Evolutionary conservation across 1,140 invertebrate genomes (phyloP), one percentile per base, ranked within the genome.

Genomic region (Rhizoglyphus robini): DNA sequence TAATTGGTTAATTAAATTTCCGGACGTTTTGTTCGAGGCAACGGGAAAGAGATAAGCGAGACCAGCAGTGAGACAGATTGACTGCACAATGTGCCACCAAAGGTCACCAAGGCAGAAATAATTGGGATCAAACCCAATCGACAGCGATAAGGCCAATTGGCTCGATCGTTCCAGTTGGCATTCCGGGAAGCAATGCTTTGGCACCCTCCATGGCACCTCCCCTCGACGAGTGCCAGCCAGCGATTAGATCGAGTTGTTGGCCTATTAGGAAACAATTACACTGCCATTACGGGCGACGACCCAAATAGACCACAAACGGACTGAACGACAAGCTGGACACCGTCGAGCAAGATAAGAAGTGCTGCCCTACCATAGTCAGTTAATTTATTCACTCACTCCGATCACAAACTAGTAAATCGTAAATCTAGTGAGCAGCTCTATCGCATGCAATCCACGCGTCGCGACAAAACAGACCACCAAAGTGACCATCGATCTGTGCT

Each of bases 261-360:
- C 41, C 51, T 54, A 54, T 54, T 54, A 54, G 51, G 51, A 54
- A 54, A 54, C 51, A 54, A 54, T 54, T 54, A 54, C 51, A 54
- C 20, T 23, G 51, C 51, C 20, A 54, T 54, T 54, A 54, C 15
- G 23, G 15, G 41, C 41, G 23, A 23, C 41, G 51, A 54, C 51
- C 51, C 8, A 25, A 23, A 54, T 54, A 54, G 51, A 23, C 8
- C 36, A 41, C 23, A 8, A 54, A 8, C 51, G 23, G 41, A 46
- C 41, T 15, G 41, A 54, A 8, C 23, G 20, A 54, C 51, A 54
- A 5, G 8, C 8, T 54, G 8, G 23, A 54, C 51, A 54, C 51
- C 51, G 51, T 8, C 51, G 51, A 27, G 51, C 8, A 20, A 32
- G 31, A 54, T 5, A 54, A 8, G 51, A 32, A 27, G 51, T 54